phyloP scores from a whole-genome alignment of 2,797 vertebrate species.

The Argentina silus region DNA sequence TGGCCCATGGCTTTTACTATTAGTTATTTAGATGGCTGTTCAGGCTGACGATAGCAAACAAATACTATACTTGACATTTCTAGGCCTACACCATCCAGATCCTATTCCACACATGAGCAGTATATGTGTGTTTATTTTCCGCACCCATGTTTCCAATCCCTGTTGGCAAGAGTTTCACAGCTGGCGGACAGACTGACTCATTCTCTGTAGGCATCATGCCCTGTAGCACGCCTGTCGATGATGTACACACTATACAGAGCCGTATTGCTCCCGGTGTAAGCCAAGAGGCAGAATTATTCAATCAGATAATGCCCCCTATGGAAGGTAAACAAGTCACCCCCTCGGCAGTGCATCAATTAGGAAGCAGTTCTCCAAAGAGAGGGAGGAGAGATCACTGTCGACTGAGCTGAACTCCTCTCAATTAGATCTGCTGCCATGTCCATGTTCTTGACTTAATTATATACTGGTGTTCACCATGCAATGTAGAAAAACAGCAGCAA shows the following conservation, averaged over 20 bases:
- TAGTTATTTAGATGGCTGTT: neutral
- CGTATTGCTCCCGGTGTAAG: neutral
- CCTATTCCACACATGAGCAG: too few relatives aligned
- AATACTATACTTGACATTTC: neutral
- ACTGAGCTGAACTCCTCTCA: neutral
- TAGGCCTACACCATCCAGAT: too few relatives aligned
- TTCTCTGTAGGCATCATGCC: constrained; percentile 67
- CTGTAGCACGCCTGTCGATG: constrained; percentile 59
- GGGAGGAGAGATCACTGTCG: neutral
- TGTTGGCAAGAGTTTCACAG: constrained; percentile 62
- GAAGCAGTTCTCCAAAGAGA: neutral
- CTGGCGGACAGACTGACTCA: constrained; percentile 76
- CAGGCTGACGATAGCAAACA: neutral
- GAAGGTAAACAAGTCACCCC: neutral
- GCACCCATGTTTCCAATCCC: constrained; percentile 47
- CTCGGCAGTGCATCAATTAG: neutral
- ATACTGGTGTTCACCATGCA: too few relatives aligned
- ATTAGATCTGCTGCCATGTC: too few relatives aligned
- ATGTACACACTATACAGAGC: neutral
- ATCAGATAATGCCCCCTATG: constrained; percentile 19
- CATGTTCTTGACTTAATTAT: too few relatives aligned
- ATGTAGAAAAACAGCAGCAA: too few relatives aligned
- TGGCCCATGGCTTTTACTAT: neutral
- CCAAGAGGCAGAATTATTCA: neutral
- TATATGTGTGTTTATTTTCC: too few relatives aligned